Conservation (phyloP, 2,113 vertebrate genomes). For the Loxodonta africana region DNA sequence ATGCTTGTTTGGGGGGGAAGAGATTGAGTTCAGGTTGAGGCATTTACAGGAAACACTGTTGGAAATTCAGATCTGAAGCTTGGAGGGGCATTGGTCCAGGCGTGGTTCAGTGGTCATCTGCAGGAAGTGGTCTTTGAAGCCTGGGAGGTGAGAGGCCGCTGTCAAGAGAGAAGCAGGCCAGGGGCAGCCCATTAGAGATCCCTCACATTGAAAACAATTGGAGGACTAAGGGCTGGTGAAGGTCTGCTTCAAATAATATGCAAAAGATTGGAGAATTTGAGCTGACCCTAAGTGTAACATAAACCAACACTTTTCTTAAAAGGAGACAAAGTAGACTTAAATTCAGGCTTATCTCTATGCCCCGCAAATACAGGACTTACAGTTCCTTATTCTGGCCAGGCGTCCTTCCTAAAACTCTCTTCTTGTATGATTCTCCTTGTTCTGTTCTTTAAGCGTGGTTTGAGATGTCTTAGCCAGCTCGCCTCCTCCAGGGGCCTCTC, state of each 20-base stretch:
- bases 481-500: background rate
- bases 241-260: rapidly evolving
- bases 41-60: background rate
- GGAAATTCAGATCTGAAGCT: background rate
- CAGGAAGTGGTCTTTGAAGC: background rate
- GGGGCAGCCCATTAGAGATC: rapidly evolving
- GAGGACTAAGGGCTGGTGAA: rapidly evolving
- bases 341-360: background rate
- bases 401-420: background rate
- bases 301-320: background rate
- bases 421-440: background rate
- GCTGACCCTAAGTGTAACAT: background rate
- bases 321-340: background rate
- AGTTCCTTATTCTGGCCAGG: background rate
- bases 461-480: background rate
- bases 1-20: background rate
- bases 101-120: background rate
- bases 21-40: background rate
- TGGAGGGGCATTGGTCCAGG: background rate
- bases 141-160: rapidly evolving
- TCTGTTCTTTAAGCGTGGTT: background rate
- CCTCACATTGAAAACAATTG: rapidly evolving
- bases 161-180: no score
- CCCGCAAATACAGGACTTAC: background rate
- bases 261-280: background rate